These are phyloP conservation scores for Neodiprion pinetum DNA, from an alignment of 1,140 invertebrate genomes.

Conservation along the genomic window DNA sequence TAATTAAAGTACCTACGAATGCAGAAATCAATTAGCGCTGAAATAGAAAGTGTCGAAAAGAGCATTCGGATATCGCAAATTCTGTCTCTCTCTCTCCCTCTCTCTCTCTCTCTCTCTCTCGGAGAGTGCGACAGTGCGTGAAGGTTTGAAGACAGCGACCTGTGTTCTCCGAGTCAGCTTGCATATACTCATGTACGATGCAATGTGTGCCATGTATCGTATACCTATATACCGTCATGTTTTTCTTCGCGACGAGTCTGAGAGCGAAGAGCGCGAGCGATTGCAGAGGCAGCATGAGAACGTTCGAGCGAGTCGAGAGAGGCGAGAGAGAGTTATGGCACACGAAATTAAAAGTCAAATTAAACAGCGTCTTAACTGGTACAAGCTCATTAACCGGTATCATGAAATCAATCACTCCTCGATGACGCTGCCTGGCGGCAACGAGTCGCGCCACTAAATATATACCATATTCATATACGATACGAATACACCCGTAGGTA, in stretches of 20 bases:
- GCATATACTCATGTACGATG: background rate
- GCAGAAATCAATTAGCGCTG: background rate
- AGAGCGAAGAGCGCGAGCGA: background rate
- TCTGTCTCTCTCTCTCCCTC: background rate
- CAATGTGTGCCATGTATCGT: no score
- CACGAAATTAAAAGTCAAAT: slow-evolving; percentile 26
- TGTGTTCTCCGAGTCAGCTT: background rate
- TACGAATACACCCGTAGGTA: background rate
- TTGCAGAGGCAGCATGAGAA: background rate
- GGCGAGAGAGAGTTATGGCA: background rate
- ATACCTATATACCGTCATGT: background rate
- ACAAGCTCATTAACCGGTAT: slow-evolving; percentile 27
- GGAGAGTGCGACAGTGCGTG: no score
- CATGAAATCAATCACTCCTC: slow-evolving; percentile 27
- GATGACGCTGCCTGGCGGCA: slow-evolving; percentile 8
- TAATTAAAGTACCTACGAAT: background rate
- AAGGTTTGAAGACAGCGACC: no score
- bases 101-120: background rate
- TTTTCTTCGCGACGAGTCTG: background rate
- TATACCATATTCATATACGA: background rate
- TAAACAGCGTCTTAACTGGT: slow-evolving; percentile 9
- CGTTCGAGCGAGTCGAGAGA: background rate
- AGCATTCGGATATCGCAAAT: background rate
- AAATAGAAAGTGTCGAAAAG: background rate
- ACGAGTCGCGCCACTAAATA: slow-evolving; percentile 19